Conservation (phyloP, 2,797 vertebrate genomes). For the Bufotes viridis region DNA sequence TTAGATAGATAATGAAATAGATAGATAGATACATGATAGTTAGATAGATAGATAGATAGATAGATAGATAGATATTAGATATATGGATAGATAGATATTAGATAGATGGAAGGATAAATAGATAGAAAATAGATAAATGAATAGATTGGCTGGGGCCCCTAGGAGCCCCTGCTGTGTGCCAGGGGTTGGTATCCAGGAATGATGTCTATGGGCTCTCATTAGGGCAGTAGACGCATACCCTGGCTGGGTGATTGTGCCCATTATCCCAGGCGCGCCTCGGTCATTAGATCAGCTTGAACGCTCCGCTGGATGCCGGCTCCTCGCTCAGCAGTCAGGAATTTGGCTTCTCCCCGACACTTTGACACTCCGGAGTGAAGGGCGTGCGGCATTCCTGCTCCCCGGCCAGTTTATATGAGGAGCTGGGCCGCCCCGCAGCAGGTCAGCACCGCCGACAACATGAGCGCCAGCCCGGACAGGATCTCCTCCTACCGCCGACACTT, state of each 20-base stretch:
- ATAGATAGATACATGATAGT: not conserved
- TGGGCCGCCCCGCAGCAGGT: not conserved
- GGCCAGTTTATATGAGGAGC: conserved; percentile 72
- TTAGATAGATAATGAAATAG: not conserved
- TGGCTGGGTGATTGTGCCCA: conserved; percentile 50
- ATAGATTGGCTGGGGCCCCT: not conserved
- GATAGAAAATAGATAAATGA: not conserved
- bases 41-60: not conserved
- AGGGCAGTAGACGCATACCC: conserved; percentile 51
- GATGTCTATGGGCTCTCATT: conserved; percentile 53
- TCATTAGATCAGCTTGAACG: conserved; percentile 48
- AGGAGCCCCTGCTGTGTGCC: not conserved
- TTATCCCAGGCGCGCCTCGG: conserved; percentile 49
- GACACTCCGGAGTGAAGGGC: conserved; percentile 74
- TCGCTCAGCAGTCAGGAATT: conserved; percentile 11
- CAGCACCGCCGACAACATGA: conserved; percentile 69
- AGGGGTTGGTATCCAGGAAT: conserved; percentile 44
- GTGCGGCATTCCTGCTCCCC: conserved; percentile 65
- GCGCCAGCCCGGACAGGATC: conserved; percentile 77
- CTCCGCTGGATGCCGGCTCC: conserved; percentile 5
- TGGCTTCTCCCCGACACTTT: conserved; percentile 70
- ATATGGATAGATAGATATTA: not conserved
- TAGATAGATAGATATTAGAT: not conserved
- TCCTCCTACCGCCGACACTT: conserved; percentile 75
- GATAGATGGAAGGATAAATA: not conserved